These are phyloP conservation scores for Tetramorium simillimum DNA, from an alignment of 1,140 invertebrate species.

Conservation along the genomic window DNA sequence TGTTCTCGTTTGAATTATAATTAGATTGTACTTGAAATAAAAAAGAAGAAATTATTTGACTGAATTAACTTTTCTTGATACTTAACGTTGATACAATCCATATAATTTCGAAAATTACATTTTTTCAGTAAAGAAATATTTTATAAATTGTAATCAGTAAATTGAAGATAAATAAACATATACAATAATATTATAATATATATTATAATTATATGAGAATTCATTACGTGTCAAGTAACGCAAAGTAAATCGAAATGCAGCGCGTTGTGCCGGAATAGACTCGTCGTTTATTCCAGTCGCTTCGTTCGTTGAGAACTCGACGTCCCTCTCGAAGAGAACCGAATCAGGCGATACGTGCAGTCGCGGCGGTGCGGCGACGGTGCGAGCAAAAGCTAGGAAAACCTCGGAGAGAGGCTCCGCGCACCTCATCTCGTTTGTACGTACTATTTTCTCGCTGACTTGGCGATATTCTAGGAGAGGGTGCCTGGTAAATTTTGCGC, in stretches of 20 bases:
- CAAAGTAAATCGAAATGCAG: background rate
- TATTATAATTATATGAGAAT: background rate
- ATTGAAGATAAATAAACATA: background rate
- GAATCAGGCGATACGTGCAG: constrained; percentile 64
- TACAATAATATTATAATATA: background rate
- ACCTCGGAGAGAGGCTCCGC: constrained; percentile 35
- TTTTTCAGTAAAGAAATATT: background rate
- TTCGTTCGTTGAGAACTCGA: constrained; percentile 45
- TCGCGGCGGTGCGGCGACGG: constrained; percentile 17
- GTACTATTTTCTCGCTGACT: constrained; percentile 25
- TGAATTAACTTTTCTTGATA: background rate
- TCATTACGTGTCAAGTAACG: background rate
- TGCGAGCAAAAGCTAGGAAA: constrained; percentile 29
- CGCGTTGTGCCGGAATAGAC: background rate
- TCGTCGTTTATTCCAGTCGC: constrained; percentile 65
- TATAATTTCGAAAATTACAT: background rate
- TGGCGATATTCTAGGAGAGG: constrained; percentile 30
- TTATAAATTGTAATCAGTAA: too few relatives aligned
- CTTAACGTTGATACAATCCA: background rate
- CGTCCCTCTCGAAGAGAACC: constrained; percentile 42
- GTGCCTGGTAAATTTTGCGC: constrained; percentile 9
- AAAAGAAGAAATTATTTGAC: background rate
- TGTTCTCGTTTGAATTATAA: background rate
- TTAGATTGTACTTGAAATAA: background rate
- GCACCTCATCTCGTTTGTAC: background rate